phyloP scores from a whole-genome alignment of 2,888 invertebrate species.

The Sinodicranocentrus sp. region DNA sequence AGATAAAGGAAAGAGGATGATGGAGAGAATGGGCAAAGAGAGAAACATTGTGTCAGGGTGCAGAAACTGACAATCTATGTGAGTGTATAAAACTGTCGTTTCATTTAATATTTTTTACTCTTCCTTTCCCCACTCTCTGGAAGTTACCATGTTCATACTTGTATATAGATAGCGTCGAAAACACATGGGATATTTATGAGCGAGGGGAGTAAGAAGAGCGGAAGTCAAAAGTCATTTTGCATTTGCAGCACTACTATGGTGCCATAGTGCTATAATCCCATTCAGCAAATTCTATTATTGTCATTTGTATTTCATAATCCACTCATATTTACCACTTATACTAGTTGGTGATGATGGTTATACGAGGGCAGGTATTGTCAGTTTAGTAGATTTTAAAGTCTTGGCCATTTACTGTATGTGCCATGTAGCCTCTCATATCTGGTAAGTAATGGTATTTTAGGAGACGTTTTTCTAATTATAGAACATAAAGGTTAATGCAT shows the following conservation, averaged over 20 bases:
- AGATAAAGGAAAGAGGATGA: constrained; percentile 36
- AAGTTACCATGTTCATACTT: too few species aligned
- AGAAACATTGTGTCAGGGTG: constrained; percentile 24
- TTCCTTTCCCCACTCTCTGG: background rate
- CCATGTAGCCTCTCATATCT: too few species aligned
- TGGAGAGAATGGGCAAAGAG: constrained; percentile 30
- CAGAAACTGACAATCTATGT: background rate
- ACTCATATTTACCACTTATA: constrained; percentile 2
- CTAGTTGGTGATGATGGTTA: too few species aligned
- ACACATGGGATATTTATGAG: constrained; percentile 52
- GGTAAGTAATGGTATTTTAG: too few species aligned
- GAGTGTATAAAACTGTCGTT: constrained; percentile 56
- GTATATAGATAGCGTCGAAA: background rate
- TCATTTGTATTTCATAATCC: constrained; percentile 27
- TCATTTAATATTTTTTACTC: constrained; percentile 54
- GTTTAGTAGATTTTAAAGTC: too few species aligned
- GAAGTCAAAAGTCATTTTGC: constrained; percentile 54
- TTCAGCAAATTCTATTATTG: constrained; percentile 49
- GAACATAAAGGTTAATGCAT: too few species aligned
- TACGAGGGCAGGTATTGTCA: too few species aligned
- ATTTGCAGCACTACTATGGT: constrained; percentile 43
- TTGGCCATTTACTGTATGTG: too few species aligned
- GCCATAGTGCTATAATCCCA: constrained; percentile 23
- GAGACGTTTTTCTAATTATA: too few species aligned
- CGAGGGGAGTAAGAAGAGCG: constrained; percentile 28